Evolutionary conservation across 2,113 vertebrate genomes (phyloP), one percentile per base, ranked within the genome.

Genomic region (Eolophus roseicapilla): DNA sequence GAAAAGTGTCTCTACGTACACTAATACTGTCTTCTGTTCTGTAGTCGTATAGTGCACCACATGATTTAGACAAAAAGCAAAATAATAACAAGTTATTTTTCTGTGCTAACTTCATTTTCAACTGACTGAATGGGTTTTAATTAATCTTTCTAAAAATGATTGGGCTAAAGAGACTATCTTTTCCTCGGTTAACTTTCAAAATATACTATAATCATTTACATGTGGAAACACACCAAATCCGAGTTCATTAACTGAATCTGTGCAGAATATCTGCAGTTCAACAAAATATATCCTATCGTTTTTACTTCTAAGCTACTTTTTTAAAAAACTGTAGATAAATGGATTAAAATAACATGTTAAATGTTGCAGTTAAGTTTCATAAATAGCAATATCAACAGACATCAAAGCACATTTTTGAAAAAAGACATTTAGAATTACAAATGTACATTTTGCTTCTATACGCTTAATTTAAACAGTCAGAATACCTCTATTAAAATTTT

Each of bases 71-170:
- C 33, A 52, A 49, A 95, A 82, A 73, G 8, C 11, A 55, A 77
- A 88, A 74, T 27, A 20, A 31, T 47, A 86, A 47, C 10, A 77
- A 52, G 14, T 57, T 59, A 47, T 78, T 70, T 69, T 89, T 77
- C 77, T 91, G 33, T 35, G 18, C 17, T 74, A 65, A 65, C 37
- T 88, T 89, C 13, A 52, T 88, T 86, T 96, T 78, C 55, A 88
- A 5, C 20, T 41, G 35, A 46, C 13, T 55, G 52, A 86, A 67
- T 50, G 15, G 8, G 4, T 64, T 94, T 95, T 85, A 91, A 70
- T 74, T 85, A 95, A 78, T 82, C 16, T 95, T 89, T 85, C 70
- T 64, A 71, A 93, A 90, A 93, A 65, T 68, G 53, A 44, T 46
- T 64, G 13, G 12, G 2, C 7, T 73, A 93, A 92, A 57, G 33